These are phyloP conservation scores for Lithophane socia DNA, from an alignment of 2,888 invertebrate genomes.

Conservation along the genomic window DNA sequence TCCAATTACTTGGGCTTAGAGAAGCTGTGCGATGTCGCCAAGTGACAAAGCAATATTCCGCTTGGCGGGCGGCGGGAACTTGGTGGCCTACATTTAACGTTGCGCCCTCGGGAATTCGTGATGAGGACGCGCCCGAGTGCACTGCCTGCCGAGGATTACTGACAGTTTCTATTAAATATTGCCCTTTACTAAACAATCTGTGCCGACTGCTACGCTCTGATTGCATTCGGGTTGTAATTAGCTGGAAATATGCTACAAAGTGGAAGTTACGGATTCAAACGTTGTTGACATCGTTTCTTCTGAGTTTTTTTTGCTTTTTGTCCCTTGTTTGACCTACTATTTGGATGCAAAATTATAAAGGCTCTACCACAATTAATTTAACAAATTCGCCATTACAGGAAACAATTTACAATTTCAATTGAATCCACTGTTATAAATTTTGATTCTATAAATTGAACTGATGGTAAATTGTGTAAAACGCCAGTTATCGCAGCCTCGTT, in stretches of 20 bases:
- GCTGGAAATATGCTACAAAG: slow-evolving; percentile 51
- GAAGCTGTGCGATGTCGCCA: slow-evolving; percentile 87
- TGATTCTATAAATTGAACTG: slow-evolving; percentile 21
- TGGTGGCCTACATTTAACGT: slow-evolving; percentile 89
- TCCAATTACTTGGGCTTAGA: slow-evolving; percentile 90
- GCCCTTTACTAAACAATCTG: slow-evolving; percentile 75
- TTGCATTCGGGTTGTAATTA: slow-evolving; percentile 53
- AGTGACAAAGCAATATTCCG: slow-evolving; percentile 90
- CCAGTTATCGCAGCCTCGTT: slow-evolving; percentile 71
- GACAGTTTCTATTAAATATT: slow-evolving; percentile 82
- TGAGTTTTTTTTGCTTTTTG: slow-evolving; percentile 1
- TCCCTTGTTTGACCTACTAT: slow-evolving; percentile 9
- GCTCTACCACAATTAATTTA: background rate
- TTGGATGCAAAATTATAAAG: background rate
- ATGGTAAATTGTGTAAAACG: slow-evolving; percentile 44
- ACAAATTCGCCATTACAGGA: background rate
- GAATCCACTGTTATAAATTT: slow-evolving; percentile 7
- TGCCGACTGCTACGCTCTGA: slow-evolving; percentile 54
- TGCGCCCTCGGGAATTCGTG: slow-evolving; percentile 87
- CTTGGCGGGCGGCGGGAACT: slow-evolving; percentile 82
- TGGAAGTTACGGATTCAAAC: slow-evolving; percentile 16
- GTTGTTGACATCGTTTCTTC: slow-evolving; percentile 20
- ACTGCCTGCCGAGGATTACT: slow-evolving; percentile 83
- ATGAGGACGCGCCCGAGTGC: slow-evolving; percentile 85
- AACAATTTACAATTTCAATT: slow-evolving; percentile 16